Base-by-base conservation (phyloP, 2,888 invertebrate genomes). In the Eupithecia subumbrata region DNA sequence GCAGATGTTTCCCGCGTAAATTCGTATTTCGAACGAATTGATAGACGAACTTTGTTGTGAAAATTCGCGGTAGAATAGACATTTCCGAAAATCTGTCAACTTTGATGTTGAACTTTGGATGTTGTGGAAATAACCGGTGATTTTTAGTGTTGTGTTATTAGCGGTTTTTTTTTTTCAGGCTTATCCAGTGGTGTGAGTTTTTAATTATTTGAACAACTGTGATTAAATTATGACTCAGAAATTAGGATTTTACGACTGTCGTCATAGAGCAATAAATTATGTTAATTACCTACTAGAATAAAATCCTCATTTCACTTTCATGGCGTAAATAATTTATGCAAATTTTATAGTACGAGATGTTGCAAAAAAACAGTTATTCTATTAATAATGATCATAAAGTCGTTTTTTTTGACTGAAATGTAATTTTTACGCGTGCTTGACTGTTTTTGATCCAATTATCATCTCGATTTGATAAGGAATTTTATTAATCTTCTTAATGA, bases 121-220 rank as follows among this genome's bases (percentile, higher is more conserved):
- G 43, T 37, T 67, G n/a, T 37, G 37, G 18, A 16, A 22, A 37
- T 68, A 22, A 14, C 16, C 14, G 4, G 68, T n/a, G 40, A 43
- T 64, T 18, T 64, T 64, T 81, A 85, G 88, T 88, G 86, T 79
- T 82, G 88, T 87, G 88, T 80, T n/a, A 76, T 72, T 72, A 52
- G 82, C 83, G 82, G 16, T n/a, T 16, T 45, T 48, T 7, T 69
- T 73, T 76, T 79, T 81, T 76, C 81, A 75, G 67, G 69, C 69
- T 75, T 78, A 80, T 76, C 81, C 79, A 84, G 81, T 87, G 85
- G 86, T 88, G 87, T 90, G 88, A 88, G 88, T 89, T 84, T 88
- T 84, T 84, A 84, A 43, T 69, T 90, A 87, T 91, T 91, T 89
- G 80, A 85, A 87, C 90, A 91, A 87, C 87, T 90, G 80, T 85